phyloP scores from a whole-genome alignment of 2,888 invertebrate species.

The Ophion costatus region DNA sequence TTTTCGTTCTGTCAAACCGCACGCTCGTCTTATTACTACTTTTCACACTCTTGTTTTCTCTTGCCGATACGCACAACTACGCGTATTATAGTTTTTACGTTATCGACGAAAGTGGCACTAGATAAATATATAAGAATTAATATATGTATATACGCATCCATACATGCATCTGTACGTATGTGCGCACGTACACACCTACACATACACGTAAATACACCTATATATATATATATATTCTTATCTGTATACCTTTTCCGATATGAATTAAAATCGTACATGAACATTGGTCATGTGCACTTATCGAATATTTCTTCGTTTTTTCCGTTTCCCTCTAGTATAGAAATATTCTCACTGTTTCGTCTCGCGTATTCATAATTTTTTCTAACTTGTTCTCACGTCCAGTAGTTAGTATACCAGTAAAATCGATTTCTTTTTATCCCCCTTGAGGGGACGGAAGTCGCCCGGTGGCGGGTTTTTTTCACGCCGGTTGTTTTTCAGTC shows the following conservation, averaged over 20 bases:
- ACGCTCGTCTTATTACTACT: constrained; percentile 40
- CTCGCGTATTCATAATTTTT: constrained; percentile 10
- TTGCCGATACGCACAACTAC: constrained; percentile 35
- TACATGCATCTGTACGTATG: not conserved
- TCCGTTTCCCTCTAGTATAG: constrained; percentile 23
- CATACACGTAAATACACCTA: not conserved
- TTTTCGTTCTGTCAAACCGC: constrained; percentile 32
- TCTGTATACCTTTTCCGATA: constrained; percentile 37
- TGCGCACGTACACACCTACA: no score
- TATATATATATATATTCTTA: constrained; percentile 6
- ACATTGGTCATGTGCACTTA: constrained; percentile 45
- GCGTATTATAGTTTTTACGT: constrained; percentile 35
- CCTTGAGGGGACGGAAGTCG: constrained; percentile 15
- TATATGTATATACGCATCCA: constrained; percentile 39
- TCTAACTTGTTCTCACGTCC: constrained; percentile 48
- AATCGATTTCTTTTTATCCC: constrained; percentile 63
- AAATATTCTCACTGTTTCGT: constrained; percentile 17
- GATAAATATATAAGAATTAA: constrained; percentile 30
- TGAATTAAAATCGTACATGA: constrained; percentile 40
- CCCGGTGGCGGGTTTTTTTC: constrained; percentile 18
- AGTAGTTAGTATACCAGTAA: constrained; percentile 67
- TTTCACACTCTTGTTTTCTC: constrained; percentile 39
- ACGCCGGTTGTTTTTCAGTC: constrained; percentile 14
- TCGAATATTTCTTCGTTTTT: constrained; percentile 9
- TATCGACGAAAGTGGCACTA: constrained; percentile 54